Conservation (phyloP, 2,113 vertebrate genomes). For the Nicator chloris region DNA sequence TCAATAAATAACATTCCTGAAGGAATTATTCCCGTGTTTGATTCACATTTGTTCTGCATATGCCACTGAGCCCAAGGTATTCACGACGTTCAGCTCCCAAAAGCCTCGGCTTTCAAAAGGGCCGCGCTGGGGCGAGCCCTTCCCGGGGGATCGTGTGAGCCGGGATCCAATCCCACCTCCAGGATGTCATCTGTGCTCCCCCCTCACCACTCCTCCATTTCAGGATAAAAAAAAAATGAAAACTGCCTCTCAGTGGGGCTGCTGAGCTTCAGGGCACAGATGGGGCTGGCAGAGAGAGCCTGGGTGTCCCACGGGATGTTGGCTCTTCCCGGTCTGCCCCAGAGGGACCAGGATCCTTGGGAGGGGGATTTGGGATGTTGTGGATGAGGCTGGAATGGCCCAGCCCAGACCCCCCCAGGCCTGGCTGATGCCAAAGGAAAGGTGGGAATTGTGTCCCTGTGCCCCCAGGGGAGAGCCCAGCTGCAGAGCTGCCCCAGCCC, state of each 20-base stretch:
- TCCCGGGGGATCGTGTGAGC: neutral
- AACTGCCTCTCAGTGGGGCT: neutral
- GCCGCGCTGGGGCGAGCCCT: neutral
- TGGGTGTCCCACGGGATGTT: neutral
- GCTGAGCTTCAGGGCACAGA: neutral
- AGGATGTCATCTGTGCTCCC: neutral
- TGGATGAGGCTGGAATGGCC: neutral
- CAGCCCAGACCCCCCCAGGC: accelerated
- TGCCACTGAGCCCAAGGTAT: constrained; percentile 69
- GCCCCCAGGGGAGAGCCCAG: neutral
- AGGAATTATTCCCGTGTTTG: constrained; percentile 66
- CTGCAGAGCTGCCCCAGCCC: neutral
- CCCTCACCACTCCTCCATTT: neutral
- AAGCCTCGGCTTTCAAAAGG: constrained; percentile 36
- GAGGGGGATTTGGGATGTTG: neutral
- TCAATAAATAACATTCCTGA: constrained; percentile 71
- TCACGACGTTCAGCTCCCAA: neutral
- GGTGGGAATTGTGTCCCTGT: neutral
- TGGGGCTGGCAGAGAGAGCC: accelerated
- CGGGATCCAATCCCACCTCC: neutral
- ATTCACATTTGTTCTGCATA: constrained; percentile 78
- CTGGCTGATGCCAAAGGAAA: neutral
- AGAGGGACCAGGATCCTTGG: neutral
- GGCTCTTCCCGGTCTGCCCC: too few species aligned
- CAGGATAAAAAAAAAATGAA: neutral